Percentiles rank a stretch among this genome's conserved stretches.
These are phyloP conservation scores for Basileuterus tristriatus DNA, from an alignment of 2,797 vertebrate species.

Conservation along the genomic window DNA sequence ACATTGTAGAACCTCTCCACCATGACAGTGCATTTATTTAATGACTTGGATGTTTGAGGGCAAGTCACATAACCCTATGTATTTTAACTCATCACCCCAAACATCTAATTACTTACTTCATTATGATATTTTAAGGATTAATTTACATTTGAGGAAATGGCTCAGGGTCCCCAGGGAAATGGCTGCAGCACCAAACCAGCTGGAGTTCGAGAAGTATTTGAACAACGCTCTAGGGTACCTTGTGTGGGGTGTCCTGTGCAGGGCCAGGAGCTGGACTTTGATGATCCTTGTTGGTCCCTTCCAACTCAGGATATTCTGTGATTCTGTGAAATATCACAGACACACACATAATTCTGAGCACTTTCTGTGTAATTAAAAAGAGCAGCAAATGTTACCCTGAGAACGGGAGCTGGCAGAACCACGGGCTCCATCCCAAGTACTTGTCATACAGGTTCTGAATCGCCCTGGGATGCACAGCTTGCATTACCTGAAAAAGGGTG, in stretches of 20 bases:
- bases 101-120: background rate
- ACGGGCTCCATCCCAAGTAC: background rate
- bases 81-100: background rate
- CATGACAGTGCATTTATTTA: background rate
- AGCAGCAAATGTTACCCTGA: background rate
- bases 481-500: constrained; percentile 24
- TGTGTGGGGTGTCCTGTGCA: background rate
- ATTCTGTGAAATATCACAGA: background rate
- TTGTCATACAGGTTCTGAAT: constrained; percentile 44
- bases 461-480: background rate
- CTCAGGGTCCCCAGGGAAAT: background rate
- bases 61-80: background rate
- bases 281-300: background rate
- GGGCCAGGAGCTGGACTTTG: background rate
- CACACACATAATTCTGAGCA: background rate
- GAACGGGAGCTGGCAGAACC: background rate
- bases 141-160: constrained; percentile 32
- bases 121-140: background rate
- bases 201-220: background rate
- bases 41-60: background rate
- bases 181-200: background rate
- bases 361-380: constrained; percentile 5
- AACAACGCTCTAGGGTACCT: rapidly evolving
- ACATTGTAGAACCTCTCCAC: background rate
- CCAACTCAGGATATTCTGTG: background rate